Evolutionary conservation across 2,888 invertebrate genomes (phyloP), one percentile per base, ranked within the genome.

Genomic region (Nemapogon koenigi): DNA sequence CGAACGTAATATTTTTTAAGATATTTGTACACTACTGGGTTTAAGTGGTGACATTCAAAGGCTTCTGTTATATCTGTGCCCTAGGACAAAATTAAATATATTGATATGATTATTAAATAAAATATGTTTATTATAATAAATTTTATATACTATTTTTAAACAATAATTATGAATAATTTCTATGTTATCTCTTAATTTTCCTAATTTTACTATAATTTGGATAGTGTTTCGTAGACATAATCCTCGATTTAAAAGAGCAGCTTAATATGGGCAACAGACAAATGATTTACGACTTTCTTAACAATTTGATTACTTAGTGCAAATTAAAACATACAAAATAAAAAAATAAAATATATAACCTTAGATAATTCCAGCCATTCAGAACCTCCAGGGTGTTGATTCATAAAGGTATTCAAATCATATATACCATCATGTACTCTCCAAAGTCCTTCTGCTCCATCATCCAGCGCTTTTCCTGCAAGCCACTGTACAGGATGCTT

Each of bases 331-430:
- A n/a, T n/a, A n/a, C n/a, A n/a, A n/a, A n/a, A n/a, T n/a, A n/a
- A n/a, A n/a, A n/a, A n/a, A n/a, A n/a, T n/a, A n/a, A n/a, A 33
- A n/a, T 25, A 38, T 13, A 7, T 27, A 54, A 84, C 91, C 75
- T 87, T 83, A 1, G 88, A 84, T 35, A 86, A 66, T 37, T 69
- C 67, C 35, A 92, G 55, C 91, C 91, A 92, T 56, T 88, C 87
- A 2, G 75, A 54, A 0, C 96, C 93, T 13, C 94, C 94, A 0
- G 97, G 97, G 80, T 97, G 97, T 27, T 73, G 79, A 2, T 84
- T 68, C 6, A 91, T 75, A 57, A 94, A 97, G 13, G 82, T 80
- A 0, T 86, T 86, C 16, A 97, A 81, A 66, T 97, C 94, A 60
- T 97, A 97, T 4, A 97, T 68, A 26, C 79, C 76, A 59, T 91